These are phyloP conservation scores for Ciconia maguari DNA, from an alignment of 2,113 vertebrate genomes.

Conservation along the genomic window DNA sequence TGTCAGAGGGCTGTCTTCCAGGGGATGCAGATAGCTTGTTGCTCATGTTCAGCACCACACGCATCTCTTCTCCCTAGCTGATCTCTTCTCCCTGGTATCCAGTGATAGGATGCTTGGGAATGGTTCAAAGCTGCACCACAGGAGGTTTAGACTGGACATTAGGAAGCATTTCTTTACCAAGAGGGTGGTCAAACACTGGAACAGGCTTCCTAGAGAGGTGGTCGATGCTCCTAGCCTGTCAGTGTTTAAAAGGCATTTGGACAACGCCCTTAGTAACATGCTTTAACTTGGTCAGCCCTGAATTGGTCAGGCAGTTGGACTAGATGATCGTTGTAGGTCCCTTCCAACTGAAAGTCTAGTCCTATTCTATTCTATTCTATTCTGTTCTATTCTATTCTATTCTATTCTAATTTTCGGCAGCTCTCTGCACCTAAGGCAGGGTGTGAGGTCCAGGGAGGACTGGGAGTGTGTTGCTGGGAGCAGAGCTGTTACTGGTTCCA, in stretches of 20 bases:
- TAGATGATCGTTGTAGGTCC: neutral
- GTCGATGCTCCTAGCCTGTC: neutral
- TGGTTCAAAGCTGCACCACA: neutral
- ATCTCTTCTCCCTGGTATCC: neutral
- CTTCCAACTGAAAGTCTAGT: neutral
- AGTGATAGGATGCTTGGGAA: neutral
- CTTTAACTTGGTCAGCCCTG: neutral
- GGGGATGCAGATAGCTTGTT: neutral
- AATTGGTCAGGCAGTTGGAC: neutral
- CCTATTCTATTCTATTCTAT: neutral
- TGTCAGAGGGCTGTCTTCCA: neutral
- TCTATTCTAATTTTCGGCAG: neutral
- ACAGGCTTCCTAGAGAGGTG: neutral
- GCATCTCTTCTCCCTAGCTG: neutral
- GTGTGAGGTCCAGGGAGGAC: neutral
- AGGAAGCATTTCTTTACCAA: neutral
- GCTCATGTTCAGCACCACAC: neutral
- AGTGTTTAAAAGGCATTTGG: neutral
- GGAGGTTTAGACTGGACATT: neutral
- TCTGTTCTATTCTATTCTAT: neutral
- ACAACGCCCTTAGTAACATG: neutral
- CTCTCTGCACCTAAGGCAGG: neutral
- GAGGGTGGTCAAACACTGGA: neutral
- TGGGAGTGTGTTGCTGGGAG: neutral
- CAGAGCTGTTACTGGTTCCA: neutral